phyloP scores from a whole-genome alignment of 2,113 vertebrate genomes.

The Onychostruthus taczanowskii region DNA sequence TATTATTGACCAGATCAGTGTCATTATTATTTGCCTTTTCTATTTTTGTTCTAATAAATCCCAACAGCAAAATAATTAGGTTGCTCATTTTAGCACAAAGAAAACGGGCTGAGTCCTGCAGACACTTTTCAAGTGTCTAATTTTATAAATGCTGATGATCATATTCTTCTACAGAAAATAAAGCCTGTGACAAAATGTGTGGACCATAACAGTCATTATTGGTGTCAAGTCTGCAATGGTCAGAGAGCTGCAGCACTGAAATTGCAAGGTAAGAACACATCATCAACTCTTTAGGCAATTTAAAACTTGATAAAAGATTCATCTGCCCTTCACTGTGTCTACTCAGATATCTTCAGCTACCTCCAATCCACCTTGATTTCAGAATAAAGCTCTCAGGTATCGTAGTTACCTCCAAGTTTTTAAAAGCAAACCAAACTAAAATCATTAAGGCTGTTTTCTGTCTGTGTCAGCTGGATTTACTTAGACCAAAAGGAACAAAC shows the following conservation, averaged over 20 bases:
- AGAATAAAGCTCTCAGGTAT: background rate
- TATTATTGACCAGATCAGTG: background rate
- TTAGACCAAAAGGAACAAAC: background rate
- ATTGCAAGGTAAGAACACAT: background rate
- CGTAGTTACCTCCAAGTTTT: background rate
- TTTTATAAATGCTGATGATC: background rate
- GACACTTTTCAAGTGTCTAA: background rate
- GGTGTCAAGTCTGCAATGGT: background rate
- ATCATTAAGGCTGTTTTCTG: slow-evolving; percentile 68
- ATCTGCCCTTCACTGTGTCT: background rate
- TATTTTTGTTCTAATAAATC: background rate
- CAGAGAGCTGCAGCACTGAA: background rate
- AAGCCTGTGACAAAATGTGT: background rate
- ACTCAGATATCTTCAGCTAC: background rate
- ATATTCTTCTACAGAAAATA: background rate
- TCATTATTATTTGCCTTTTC: background rate
- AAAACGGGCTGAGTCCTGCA: background rate
- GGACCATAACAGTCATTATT: background rate
- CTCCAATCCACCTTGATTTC: background rate
- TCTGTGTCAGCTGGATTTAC: slow-evolving; percentile 18
- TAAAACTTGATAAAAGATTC: background rate
- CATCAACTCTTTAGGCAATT: background rate
- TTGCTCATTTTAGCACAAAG: background rate
- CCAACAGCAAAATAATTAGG: background rate
- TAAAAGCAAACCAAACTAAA: background rate